Base-by-base conservation (phyloP, 1,140 invertebrate species). In the Drosophila erecta region DNA sequence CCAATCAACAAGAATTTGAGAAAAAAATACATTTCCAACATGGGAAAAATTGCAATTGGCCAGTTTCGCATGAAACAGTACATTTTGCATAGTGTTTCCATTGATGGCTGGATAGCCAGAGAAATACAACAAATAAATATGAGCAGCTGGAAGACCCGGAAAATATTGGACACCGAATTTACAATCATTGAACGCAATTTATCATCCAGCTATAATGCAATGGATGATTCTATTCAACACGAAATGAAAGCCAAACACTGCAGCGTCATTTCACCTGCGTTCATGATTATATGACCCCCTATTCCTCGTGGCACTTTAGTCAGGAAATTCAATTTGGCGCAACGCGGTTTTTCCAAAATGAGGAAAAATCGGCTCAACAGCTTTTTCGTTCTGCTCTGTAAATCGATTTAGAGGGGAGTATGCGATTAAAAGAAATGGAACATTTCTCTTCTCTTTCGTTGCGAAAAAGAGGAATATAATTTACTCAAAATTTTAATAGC, bases 271-370 rank as follows among this genome's bases (percentile, higher is more conserved):
- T 76, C 47, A 76, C 71, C 72, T 58, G 53, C 37, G 17, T 57
- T 35, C 43, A 43, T 74, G 43, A 57, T 64, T 64, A 60, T 73
- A 37, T 41, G 10, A 17, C 38, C 22, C 55, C 50, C 35, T 20
- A 11, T 1, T 10, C 20, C 24, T 6, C 15, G n/a, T 20, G 38
- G 58, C 58, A 79, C 22, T 75, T 76, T 59, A 69, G 50, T 54
- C 60, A 50, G 74, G 73, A 81, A 81, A 81, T 81, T 81, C 79
- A 81, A 81, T 81, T 81, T 81, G 76, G 69, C 56, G 67, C 78
- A 60, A 49, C 60, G 73, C 54, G 61, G 43, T 69, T 76, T 76
- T 76, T 67, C 49, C 33, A 11, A 67, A 77, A 81, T 73, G 79
- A 81, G 59, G 73, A 81, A 58, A 81, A 81, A 81, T 77, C 44